These are phyloP conservation scores for Anableps anableps DNA, from an alignment of 2,797 vertebrate species.

Conservation along the genomic window DNA sequence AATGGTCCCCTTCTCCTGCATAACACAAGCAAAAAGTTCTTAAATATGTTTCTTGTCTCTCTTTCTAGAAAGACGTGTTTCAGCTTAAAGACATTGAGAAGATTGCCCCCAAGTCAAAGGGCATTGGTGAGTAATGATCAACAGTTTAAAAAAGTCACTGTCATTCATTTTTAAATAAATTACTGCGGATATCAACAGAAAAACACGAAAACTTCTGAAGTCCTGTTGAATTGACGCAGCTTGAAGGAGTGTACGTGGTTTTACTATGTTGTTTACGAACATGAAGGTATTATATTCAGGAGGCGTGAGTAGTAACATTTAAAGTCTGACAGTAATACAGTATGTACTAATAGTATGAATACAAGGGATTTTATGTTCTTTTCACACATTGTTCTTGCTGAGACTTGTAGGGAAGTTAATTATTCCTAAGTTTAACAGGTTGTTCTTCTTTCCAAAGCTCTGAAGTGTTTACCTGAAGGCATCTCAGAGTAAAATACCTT, in stretches of 20 bases:
- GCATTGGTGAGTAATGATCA: constrained; percentile 90
- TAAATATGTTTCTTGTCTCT: not conserved
- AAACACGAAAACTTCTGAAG: too few relatives aligned
- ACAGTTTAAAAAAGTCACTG: not conserved
- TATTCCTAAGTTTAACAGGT: not conserved
- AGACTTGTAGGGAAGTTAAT: not conserved
- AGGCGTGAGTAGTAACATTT: not conserved
- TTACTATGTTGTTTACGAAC: too few relatives aligned
- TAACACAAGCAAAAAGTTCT: not conserved
- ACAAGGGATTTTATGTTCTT: not conserved
- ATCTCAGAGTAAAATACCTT: not conserved
- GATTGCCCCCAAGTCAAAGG: constrained; percentile 96
- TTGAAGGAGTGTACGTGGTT: too few relatives aligned
- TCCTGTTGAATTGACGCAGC: too few relatives aligned
- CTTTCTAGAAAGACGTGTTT: constrained; percentile 94
- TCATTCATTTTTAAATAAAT: not conserved
- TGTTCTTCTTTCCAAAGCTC: not conserved
- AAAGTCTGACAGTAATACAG: not conserved
- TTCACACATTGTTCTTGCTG: not conserved
- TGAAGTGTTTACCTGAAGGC: not conserved
- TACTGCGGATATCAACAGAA: not conserved
- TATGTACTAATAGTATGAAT: not conserved
- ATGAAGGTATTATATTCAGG: not conserved
- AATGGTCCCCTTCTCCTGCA: not conserved
- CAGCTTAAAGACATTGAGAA: constrained; percentile 98